Evolutionary conservation across 2,113 vertebrate genomes (phyloP).

Genomic region (Machaerirhynchus nigripectus): DNA sequence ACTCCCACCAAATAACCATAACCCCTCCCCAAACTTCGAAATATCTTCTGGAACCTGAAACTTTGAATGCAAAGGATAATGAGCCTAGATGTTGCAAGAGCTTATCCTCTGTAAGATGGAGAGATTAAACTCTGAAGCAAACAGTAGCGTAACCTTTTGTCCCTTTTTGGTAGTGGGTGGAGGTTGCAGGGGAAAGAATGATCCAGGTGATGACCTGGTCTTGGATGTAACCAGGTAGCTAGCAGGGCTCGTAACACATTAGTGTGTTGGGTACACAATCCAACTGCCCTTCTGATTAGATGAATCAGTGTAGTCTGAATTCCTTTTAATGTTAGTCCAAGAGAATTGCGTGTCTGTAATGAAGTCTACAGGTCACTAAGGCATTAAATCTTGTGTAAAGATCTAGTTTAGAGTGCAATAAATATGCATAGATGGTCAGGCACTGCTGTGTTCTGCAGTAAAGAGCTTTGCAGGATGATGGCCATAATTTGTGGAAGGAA

Average conservation of each 20-base stretch:
- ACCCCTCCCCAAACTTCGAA: fast-evolving
- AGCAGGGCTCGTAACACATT: not conserved
- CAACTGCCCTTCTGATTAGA: not conserved
- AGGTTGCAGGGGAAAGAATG: not conserved
- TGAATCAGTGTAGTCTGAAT: not conserved
- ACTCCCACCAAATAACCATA: not conserved
- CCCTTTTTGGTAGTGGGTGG: not conserved
- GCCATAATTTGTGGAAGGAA: not conserved
- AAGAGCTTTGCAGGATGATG: not conserved
- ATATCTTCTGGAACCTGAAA: not conserved
- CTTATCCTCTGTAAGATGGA: not conserved
- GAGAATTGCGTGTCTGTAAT: fast-evolving
- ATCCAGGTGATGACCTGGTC: not conserved
- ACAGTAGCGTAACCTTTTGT: not conserved
- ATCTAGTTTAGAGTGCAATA: not conserved
- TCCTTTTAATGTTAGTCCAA: not conserved
- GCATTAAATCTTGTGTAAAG: not conserved
- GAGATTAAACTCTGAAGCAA: not conserved
- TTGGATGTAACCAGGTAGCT: not conserved
- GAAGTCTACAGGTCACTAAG: not conserved
- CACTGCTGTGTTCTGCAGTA: not conserved
- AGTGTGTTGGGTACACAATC: not conserved
- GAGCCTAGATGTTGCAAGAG: not conserved
- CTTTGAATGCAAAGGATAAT: not conserved
- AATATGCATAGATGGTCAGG: not conserved